Evolutionary conservation across 1,140 invertebrate genomes (phyloP).

Genomic region (Proctacanthus coquilletti): DNA sequence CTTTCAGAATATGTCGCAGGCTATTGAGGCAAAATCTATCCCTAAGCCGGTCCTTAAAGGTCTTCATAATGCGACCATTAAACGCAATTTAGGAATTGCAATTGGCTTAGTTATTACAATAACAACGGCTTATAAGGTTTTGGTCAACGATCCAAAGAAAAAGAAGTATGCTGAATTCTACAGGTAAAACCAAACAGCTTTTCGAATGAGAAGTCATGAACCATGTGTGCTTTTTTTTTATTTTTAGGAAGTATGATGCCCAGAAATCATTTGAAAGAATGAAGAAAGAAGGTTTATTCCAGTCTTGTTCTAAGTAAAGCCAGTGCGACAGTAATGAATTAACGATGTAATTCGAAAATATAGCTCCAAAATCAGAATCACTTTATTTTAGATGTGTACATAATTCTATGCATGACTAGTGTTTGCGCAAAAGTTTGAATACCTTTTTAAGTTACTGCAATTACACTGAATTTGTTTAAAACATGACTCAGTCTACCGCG

Average conservation of each 20-base stretch:
- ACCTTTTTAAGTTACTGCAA: too few relatives aligned
- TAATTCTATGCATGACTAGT: too few relatives aligned
- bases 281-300: conserved; percentile 34
- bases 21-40: conserved; percentile 12
- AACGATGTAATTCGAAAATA: too few relatives aligned
- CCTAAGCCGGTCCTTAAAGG: conserved; percentile 25
- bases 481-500: too few relatives aligned
- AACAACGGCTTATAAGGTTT: conserved; percentile 19
- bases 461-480: too few relatives aligned
- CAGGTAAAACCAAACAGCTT: too few relatives aligned
- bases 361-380: too few relatives aligned
- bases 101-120: conserved; percentile 19
- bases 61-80: conserved; percentile 26
- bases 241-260: conserved; percentile 36
- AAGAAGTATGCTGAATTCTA: conserved; percentile 39
- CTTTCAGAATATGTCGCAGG: too few relatives aligned
- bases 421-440: too few relatives aligned
- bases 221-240: neutral
- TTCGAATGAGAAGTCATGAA: neutral
- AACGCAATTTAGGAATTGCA: conserved; percentile 26
- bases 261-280: conserved; percentile 37
- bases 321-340: too few relatives aligned
- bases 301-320: conserved; percentile 23
- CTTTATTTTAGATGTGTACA: too few relatives aligned
- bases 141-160: conserved; percentile 33